phyloP scores from a whole-genome alignment of 1,140 invertebrate genomes.

The Druon quercuslanigerum region DNA sequence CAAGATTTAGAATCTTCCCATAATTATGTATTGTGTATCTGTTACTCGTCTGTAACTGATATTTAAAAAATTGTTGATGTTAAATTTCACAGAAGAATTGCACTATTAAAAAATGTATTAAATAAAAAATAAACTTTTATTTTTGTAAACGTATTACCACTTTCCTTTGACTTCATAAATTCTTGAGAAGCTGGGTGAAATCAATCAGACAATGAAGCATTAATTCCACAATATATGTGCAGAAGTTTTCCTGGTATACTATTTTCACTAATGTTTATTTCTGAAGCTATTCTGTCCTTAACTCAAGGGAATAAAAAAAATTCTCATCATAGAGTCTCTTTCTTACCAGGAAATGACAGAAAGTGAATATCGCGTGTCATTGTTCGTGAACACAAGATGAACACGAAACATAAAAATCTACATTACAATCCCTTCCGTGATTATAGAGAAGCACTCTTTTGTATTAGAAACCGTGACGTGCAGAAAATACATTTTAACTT shows the following conservation, averaged over 20 bases:
- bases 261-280: not conserved
- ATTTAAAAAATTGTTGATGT: too few species aligned
- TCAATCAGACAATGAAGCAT: too few species aligned
- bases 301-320: not conserved
- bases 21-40: too few species aligned
- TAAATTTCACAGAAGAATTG: too few species aligned
- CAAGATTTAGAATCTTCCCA: too few species aligned
- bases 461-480: constrained; percentile 10
- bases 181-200: too few species aligned
- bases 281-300: not conserved
- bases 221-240: too few species aligned
- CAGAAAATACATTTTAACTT: not conserved
- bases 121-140: too few species aligned
- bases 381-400: constrained; percentile 13
- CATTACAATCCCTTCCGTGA: constrained; percentile 1
- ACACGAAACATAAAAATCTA: constrained; percentile 24
- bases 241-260: not conserved
- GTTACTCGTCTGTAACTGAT: too few species aligned
- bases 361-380: constrained; percentile 27
- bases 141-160: too few species aligned
- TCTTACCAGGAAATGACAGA: constrained; percentile 12
- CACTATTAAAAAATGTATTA: too few species aligned
- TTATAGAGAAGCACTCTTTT: constrained; percentile 21
- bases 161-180: too few species aligned
- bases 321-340: not conserved